Percentiles rank a stretch among this genome's conserved stretches.
phyloP scores from a whole-genome alignment of 2,113 vertebrate species.

The Quiscalus mexicanus region DNA sequence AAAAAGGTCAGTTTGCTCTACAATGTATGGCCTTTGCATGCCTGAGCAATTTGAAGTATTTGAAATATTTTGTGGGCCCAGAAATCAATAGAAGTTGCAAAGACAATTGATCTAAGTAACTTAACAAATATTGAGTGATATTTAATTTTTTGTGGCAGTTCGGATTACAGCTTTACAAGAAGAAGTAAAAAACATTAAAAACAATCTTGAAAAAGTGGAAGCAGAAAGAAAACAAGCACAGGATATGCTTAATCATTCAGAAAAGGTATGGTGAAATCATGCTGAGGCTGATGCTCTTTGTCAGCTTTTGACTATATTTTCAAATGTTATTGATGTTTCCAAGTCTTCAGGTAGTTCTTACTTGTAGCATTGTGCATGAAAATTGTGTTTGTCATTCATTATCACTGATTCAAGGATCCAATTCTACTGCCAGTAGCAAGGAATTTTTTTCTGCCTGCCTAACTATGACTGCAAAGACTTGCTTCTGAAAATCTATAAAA shows the following conservation, averaged over 20 bases:
- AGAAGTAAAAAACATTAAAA: constrained; percentile 90
- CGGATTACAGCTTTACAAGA: constrained; percentile 91
- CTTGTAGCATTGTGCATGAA: neutral
- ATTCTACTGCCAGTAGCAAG: neutral
- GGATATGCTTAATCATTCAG: constrained; percentile 91
- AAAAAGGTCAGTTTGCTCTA: neutral
- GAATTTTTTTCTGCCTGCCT: neutral
- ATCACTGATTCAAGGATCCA: neutral
- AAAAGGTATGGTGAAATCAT: constrained; percentile 83
- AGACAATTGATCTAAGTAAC: neutral
- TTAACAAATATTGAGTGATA: neutral
- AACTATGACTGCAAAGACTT: neutral
- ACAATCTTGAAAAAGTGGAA: constrained; percentile 89
- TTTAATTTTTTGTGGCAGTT: constrained; percentile 72
- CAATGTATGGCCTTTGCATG: neutral
- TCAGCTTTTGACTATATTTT: neutral
- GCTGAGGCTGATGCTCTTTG: neutral
- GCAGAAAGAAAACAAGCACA: constrained; percentile 90
- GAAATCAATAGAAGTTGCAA: neutral
- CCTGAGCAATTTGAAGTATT: neutral
- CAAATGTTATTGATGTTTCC: neutral
- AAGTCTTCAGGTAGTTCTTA: neutral
- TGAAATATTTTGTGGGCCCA: neutral
- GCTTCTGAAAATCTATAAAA: neutral
- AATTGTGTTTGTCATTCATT: neutral